Conservation (phyloP, 2,797 vertebrate species). For the Xerus rutilus region DNA sequence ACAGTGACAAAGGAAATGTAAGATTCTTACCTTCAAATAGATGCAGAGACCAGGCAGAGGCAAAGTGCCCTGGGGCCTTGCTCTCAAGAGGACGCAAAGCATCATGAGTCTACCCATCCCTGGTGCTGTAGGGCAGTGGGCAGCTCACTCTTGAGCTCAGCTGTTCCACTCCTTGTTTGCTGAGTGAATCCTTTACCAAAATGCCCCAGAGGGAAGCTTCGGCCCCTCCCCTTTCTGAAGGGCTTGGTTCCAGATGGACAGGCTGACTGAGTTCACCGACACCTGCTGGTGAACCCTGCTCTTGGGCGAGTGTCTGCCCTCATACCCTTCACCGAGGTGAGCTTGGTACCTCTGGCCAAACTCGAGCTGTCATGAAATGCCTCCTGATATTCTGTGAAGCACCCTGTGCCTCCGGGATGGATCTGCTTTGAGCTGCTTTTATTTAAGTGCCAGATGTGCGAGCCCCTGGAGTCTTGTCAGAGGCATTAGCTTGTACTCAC, state of each 20-base stretch:
- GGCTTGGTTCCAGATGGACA: background rate
- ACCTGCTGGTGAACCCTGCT: background rate
- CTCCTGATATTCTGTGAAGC: conserved; percentile 2
- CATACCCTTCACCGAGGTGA: background rate
- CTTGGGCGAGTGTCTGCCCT: background rate
- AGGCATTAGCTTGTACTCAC: conserved; percentile 2
- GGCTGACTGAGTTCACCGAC: background rate
- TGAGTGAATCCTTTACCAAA: conserved; percentile 29
- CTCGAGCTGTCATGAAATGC: background rate
- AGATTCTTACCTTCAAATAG: conserved; percentile 6
- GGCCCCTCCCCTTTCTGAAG: background rate
- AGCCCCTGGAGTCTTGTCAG: background rate
- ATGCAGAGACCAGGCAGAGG: background rate
- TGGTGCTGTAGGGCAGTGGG: background rate
- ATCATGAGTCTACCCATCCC: background rate
- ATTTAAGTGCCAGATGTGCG: conserved; percentile 66
- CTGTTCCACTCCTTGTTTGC: background rate
- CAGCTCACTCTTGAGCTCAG: background rate
- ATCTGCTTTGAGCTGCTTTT: conserved; percentile 40
- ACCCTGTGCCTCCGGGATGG: conserved; percentile 1
- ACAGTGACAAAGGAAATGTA: conserved; percentile 17
- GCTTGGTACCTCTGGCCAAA: background rate
- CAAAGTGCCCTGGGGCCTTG: background rate
- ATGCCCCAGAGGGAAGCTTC: background rate
- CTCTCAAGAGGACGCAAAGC: background rate